Percentiles rank a stretch among this genome's conserved stretches.
Evolutionary conservation across 2,888 invertebrate genomes (phyloP).

Genomic region (Sarcophaga caerulescens): DNA sequence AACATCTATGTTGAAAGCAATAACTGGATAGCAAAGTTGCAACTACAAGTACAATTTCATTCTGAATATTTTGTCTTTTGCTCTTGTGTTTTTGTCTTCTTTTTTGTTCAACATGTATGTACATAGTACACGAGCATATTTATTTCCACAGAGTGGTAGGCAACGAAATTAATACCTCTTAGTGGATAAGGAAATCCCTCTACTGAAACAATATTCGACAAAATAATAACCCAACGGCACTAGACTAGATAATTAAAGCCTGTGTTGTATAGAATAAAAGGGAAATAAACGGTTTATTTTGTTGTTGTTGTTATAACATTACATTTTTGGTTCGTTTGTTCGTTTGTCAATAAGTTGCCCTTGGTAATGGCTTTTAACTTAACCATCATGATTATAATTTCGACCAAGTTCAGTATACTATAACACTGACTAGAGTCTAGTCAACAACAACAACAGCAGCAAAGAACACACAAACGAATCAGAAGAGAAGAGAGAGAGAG

Average conservation of each 20-base stretch:
- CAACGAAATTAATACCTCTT: conserved; percentile 26
- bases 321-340: conserved; percentile 50
- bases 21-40: too few species aligned
- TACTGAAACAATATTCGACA: conserved; percentile 16
- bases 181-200: conserved; percentile 11
- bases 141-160: too few species aligned
- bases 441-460: background rate
- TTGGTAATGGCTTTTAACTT: conserved; percentile 78
- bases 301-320: conserved; percentile 19
- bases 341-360: conserved; percentile 65
- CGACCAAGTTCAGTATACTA: conserved; percentile 53
- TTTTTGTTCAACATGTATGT: too few species aligned
- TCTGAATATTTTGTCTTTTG: too few species aligned
- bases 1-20: too few species aligned
- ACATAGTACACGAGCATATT: too few species aligned
- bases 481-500: conserved; percentile 21
- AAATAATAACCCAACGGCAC: conserved; percentile 35
- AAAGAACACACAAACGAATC: background rate
- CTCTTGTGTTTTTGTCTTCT: too few species aligned
- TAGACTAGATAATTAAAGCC: conserved; percentile 55
- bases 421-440: conserved; percentile 32
- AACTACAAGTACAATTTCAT: too few species aligned
- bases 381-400: conserved; percentile 74
- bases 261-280: conserved; percentile 2
- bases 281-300: conserved; percentile 15